These are phyloP conservation scores for Neodontobutis hainanensis DNA, from an alignment of 2,113 vertebrate species.

Conservation along the genomic window DNA sequence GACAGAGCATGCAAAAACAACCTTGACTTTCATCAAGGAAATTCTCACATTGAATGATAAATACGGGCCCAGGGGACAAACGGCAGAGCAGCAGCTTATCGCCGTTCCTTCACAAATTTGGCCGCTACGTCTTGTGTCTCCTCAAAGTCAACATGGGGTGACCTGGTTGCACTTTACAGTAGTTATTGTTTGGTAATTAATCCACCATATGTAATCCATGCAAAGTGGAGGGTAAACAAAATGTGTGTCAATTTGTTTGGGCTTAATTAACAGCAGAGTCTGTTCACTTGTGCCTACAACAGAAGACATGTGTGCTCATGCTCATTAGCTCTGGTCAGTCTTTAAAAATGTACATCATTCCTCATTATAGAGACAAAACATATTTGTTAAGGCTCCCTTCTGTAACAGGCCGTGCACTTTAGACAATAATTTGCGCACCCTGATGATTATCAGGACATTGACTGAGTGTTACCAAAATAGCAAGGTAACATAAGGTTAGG, in stretches of 20 bases:
- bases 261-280: conserved; percentile 59
- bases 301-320: conserved; percentile 41
- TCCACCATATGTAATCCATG: conserved; percentile 64
- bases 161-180: conserved; percentile 70
- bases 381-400: conserved; percentile 24
- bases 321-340: conserved; percentile 41
- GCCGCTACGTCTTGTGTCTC: conserved; percentile 68
- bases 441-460: conserved; percentile 55
- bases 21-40: conserved; percentile 83
- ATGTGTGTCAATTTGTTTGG: conserved; percentile 48
- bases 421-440: conserved; percentile 59
- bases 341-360: conserved; percentile 32
- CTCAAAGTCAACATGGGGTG: conserved; percentile 71
- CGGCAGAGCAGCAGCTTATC: conserved; percentile 81
- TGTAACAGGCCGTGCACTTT: conserved; percentile 46
- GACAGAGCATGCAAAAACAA: conserved; percentile 78
- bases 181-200: conserved; percentile 72
- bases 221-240: conserved; percentile 55
- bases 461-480: conserved; percentile 60
- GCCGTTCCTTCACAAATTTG: conserved; percentile 77
- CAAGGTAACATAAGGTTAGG: conserved; percentile 64
- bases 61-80: conserved; percentile 76
- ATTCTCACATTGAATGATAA: conserved; percentile 84
- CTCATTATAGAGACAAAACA: conserved; percentile 35
- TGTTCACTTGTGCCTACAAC: conserved; percentile 59